Evolutionary conservation across 1,140 invertebrate species (phyloP), one percentile per base, ranked within the genome.

Genomic region (Aphelinus certus): DNA sequence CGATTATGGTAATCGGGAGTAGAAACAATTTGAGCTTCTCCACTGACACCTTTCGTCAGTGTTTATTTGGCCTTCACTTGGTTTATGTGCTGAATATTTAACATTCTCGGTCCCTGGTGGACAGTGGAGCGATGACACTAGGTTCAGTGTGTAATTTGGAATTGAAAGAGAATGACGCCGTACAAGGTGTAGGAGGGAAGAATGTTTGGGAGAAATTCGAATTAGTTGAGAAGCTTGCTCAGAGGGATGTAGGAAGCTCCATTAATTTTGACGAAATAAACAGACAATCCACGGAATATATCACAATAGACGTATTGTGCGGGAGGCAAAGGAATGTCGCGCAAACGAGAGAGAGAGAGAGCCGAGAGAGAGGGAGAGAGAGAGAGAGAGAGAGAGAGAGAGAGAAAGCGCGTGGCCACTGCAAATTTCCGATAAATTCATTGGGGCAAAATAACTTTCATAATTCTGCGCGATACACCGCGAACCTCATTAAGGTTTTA

Each of bases 1-100:
- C 66, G 45, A 68, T 68, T 58, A 68, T 57, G 66, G 53, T 58
- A 58, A 68, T 68, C 66, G 55, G 58, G 66, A 58, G 45, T 45
- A 26, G 45, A 58, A 68, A 58, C 26, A 49, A 68, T 68, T 68
- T 68, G 7, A 7, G 10, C 49, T 42, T n/a, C 10, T 49, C 63
- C 42, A 1, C 61, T 46, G 63, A 26, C n/a, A 6, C 2, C 7
- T 48, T 26, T 26, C 26, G 26, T 26, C n/a, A 51, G 5, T 65
- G 4, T 4, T 1, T 51, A 48, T 48, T 65, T 65, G 3, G 7
- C 56, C 10, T n/a, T 57, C 10, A 3, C 26, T 6, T 45, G 5
- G 65, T 47, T 67, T 43, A 67, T 55, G 43, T 56, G 5, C 42
- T 45, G 10, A 51, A 67, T 67, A 67, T 56, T 46, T 55, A 67